phyloP scores from a whole-genome alignment of 2,113 vertebrate species.

The Neodontobutis hainanensis region DNA sequence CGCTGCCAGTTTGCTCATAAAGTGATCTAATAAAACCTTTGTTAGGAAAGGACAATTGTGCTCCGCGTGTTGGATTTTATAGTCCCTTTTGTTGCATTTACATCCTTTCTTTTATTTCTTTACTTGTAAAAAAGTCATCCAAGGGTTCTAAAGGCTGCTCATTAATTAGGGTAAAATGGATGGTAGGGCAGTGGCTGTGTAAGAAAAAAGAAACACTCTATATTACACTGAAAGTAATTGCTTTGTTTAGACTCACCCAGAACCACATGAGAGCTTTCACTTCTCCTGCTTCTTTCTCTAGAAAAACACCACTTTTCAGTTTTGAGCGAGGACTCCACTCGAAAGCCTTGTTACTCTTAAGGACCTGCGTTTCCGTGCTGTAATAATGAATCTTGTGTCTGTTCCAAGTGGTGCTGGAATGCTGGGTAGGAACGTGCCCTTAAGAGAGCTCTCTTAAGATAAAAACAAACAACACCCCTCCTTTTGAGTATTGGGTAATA shows the following conservation, averaged over 20 bases:
- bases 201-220: conserved; percentile 38
- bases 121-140: conserved; percentile 18
- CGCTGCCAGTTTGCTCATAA: conserved; percentile 43
- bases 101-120: conserved; percentile 8
- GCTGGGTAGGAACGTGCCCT: conserved; percentile 21
- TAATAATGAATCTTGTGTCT: conserved; percentile 60
- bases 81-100: conserved; percentile 8
- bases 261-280: conserved; percentile 44
- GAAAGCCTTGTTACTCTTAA: conserved; percentile 48
- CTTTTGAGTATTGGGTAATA: conserved; percentile 48
- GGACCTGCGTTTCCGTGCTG: conserved; percentile 48
- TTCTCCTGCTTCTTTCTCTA: conserved; percentile 21
- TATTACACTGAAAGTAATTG: conserved; percentile 55
- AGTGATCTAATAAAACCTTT: conserved; percentile 42
- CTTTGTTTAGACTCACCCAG: conserved; percentile 44
- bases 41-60: conserved; percentile 24
- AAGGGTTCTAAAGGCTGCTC: conserved; percentile 37
- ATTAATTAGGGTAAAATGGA: conserved; percentile 52
- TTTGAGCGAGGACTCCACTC: conserved; percentile 38
- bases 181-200: conserved; percentile 24
- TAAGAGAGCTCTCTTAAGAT: conserved; percentile 34
- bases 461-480: conserved; percentile 61
- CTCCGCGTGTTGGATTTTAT: conserved; percentile 16
- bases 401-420: conserved; percentile 47
- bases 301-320: conserved; percentile 41